phyloP scores from a whole-genome alignment of 2,888 invertebrate species.

The Mylabris sibirica region DNA sequence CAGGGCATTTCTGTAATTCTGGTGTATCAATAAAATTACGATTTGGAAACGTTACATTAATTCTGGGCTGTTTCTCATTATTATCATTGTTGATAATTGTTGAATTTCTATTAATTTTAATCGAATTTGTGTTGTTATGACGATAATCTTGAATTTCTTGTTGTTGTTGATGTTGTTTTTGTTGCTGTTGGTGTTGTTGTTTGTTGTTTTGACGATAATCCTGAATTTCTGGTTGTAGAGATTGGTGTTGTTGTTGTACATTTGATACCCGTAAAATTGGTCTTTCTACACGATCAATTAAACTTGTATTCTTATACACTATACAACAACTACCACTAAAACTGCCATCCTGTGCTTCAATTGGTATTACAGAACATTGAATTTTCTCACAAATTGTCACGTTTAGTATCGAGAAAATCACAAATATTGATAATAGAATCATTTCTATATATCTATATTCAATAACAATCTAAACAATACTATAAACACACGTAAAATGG shows the following conservation, averaged over 20 bases:
- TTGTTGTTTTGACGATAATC: background rate
- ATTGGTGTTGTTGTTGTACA: background rate
- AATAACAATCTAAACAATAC: background rate
- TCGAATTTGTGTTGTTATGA: too few relatives aligned
- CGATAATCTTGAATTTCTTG: too few relatives aligned
- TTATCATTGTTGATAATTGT: background rate
- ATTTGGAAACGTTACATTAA: background rate
- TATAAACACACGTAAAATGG: background rate
- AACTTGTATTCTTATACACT: background rate
- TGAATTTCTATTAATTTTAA: background rate
- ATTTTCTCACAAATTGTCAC: background rate
- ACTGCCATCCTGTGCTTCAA: background rate
- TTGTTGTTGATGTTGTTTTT: too few relatives aligned
- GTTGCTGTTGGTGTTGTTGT: too few relatives aligned
- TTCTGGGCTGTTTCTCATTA: background rate
- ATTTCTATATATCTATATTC: background rate
- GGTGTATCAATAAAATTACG: slow-evolving; percentile 10
- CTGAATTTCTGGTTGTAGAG: background rate
- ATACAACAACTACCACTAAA: slow-evolving; percentile 7
- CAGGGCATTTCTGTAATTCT: background rate
- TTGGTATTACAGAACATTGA: background rate
- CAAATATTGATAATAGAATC: background rate
- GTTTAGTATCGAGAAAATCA: background rate
- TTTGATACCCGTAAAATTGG: background rate
- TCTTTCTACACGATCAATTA: background rate